Evolutionary conservation across 2,113 vertebrate species (phyloP).

Genomic region (Hassar affinis): DNA sequence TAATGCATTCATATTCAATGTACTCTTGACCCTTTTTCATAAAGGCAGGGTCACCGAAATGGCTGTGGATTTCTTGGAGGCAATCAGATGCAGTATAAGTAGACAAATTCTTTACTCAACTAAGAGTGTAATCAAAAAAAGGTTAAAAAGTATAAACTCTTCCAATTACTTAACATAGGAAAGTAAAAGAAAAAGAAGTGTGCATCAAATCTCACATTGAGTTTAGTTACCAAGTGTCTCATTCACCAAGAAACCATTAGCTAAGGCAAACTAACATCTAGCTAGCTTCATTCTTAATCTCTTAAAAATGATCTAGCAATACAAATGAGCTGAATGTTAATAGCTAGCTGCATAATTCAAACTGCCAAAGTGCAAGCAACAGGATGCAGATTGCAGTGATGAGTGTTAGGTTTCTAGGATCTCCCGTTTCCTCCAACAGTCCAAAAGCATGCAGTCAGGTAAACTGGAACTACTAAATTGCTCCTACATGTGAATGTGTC

Average conservation of each 20-base stretch:
- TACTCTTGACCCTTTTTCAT: not conserved
- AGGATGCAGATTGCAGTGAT: no score
- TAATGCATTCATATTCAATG: not conserved
- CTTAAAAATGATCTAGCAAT: not conserved
- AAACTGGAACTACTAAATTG: no score
- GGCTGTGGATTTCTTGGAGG: not conserved
- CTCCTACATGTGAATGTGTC: no score
- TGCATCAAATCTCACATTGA: not conserved
- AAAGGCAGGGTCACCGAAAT: not conserved
- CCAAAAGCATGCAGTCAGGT: no score
- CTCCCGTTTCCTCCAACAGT: no score
- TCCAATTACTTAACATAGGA: not conserved
- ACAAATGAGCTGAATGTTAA: not conserved
- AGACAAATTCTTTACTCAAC: not conserved
- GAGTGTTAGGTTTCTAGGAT: no score
- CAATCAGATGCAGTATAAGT: not conserved
- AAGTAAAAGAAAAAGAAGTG: not conserved
- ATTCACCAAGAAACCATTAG: not conserved
- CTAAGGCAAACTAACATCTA: not conserved
- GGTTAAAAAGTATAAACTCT: not conserved
- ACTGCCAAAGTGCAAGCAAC: no score
- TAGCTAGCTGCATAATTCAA: no score
- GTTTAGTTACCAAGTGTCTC: not conserved
- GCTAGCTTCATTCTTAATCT: not conserved
- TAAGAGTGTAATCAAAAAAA: not conserved